phyloP scores from a whole-genome alignment of 2,797 vertebrate genomes.

The Chelon labrosus region DNA sequence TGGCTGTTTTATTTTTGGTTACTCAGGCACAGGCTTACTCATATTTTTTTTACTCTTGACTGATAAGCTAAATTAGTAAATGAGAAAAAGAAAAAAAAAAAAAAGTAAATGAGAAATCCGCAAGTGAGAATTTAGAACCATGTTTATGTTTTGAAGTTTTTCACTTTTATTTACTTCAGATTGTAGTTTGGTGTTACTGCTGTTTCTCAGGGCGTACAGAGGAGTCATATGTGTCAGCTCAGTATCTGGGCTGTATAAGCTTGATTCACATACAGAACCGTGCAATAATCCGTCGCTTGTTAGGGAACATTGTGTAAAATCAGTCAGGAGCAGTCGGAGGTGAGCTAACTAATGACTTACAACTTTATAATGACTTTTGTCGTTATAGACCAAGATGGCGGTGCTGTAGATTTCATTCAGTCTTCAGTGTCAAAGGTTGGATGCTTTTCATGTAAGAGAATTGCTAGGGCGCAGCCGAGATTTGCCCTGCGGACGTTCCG shows the following conservation, averaged over 20 bases:
- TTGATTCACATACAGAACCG: slow-evolving; percentile 11
- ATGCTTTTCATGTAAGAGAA: slow-evolving; percentile 4
- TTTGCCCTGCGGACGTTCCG: not conserved
- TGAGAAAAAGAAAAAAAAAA: no score
- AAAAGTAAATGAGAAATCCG: not conserved
- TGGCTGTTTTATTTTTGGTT: not conserved
- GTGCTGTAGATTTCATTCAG: slow-evolving; percentile 2
- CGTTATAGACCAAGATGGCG: not conserved
- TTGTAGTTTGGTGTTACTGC: not conserved
- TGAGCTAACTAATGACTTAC: not conserved
- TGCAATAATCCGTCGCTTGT: not conserved
- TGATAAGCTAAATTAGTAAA: not conserved
- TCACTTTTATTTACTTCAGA: not conserved
- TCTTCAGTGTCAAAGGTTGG: not conserved
- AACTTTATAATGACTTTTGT: not conserved
- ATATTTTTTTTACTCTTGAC: not conserved
- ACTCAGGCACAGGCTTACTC: not conserved
- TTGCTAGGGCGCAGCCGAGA: not conserved
- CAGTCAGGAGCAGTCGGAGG: not conserved
- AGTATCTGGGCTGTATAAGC: not conserved
- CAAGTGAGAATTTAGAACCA: not conserved
- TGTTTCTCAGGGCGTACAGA: no score
- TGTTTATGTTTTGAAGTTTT: not conserved
- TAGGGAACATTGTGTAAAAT: not conserved
- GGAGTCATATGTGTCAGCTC: not conserved